Base-by-base conservation (phyloP, 2,113 vertebrate genomes). In the Terrapene triunguis region DNA sequence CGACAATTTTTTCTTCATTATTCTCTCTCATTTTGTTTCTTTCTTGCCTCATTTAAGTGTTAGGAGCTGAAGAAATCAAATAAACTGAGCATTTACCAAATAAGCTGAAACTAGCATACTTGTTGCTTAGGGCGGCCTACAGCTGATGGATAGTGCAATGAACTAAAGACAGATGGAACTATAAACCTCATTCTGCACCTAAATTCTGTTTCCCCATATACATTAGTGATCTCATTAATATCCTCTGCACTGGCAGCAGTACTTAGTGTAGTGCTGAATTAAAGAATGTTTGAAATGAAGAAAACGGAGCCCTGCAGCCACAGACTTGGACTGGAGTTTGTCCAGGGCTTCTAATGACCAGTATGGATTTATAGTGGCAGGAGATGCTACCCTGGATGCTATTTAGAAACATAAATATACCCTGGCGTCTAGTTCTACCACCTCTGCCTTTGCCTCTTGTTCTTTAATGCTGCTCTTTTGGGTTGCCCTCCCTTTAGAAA, bases 101-200 rank as follows among this genome's bases (percentile, higher is more conserved):
- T 93, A 93, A 96, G 96, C 92, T 95, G 94, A 89, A 95, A 80
- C 85, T 88, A 69, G 82, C 96, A 72, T 95, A 82, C 90, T 55
- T 53, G 4, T 87, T 74, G 95, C 96, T 95, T 90, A 80, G 54
- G 94, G 94, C 93, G 89, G 87, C 86, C 62, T 94, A 95, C 94
- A 94, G 91, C 94, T 93, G 92, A 93, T 96, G 88, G 93, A 84
- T 96, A 96, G 97, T 97, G 89, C 95, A 94, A 96, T 94, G 94
- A 96, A 93, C 94, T 90, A 90, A 88, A 90, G 96, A 88, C 87
- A 97, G 94, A 96, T 90, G 90, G 93, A 90, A 84, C 89, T 65
- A 94, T 92, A 90, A 96, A 80, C 74, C 92, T 91, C 80, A 29
- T 92, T 42, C 62, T 96, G 95, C 88, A 83, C 89, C 87, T 95